Conservation (phyloP, 2,888 invertebrate species). For the Trichogramma evanescens region DNA sequence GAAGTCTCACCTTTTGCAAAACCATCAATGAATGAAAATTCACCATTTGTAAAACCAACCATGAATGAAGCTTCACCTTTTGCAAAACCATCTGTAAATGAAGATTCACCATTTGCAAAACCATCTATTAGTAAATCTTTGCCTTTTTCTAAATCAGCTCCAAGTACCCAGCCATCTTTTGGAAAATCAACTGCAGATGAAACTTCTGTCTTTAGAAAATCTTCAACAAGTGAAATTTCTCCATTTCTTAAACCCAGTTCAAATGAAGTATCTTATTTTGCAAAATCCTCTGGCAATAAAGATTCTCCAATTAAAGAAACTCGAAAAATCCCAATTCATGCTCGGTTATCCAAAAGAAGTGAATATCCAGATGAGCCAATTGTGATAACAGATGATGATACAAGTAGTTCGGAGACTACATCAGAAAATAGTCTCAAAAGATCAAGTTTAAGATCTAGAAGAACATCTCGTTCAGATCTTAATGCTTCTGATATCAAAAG, state of each 20-base stretch:
- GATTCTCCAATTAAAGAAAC: neutral
- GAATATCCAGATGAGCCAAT: neutral
- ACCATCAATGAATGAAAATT: neutral
- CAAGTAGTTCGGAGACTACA: neutral
- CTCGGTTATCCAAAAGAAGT: neutral
- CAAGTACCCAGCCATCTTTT: too few species aligned
- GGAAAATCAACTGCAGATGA: too few species aligned
- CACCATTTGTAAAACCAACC: too few species aligned
- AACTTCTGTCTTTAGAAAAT: too few species aligned
- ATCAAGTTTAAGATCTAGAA: neutral
- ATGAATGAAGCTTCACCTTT: too few species aligned
- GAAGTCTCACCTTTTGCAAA: neutral
- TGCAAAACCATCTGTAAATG: too few species aligned
- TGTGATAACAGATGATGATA: neutral
- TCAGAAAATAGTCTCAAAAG: neutral
- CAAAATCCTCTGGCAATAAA: too few species aligned
- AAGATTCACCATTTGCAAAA: too few species aligned
- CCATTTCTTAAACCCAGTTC: neutral
- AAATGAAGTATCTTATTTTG: too few species aligned
- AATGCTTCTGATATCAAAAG: conserved; percentile 15
- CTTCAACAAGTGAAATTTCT: neutral
- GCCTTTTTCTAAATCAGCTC: too few species aligned
- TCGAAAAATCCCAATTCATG: neutral
- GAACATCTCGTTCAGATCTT: neutral
- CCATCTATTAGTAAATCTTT: too few species aligned